phyloP scores from a whole-genome alignment of 2,888 invertebrate genomes.

The Morpho achilles region DNA sequence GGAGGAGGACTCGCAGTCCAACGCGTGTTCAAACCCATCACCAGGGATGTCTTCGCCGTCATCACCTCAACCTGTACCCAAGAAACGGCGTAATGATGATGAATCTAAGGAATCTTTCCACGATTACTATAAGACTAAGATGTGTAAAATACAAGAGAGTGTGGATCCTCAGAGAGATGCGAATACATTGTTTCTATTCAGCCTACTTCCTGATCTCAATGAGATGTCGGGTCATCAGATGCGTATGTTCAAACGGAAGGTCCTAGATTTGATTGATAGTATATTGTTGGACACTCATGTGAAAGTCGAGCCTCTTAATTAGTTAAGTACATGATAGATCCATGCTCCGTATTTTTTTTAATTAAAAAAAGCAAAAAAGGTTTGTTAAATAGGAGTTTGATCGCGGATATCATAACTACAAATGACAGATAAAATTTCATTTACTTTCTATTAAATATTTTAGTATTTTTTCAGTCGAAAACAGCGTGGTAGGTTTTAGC shows the following conservation, averaged over 20 bases:
- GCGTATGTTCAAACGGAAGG: slow-evolving; percentile 3
- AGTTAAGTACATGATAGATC: neutral
- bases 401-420: no score
- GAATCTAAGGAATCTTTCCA: neutral
- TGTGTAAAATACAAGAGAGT: neutral
- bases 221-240: slow-evolving; percentile 1
- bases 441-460: no score
- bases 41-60: neutral
- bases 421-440: no score
- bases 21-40: neutral
- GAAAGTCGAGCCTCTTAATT: neutral
- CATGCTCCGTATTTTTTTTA: no score
- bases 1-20: neutral
- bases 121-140: neutral
- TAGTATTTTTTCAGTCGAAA: no score
- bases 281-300: neutral
- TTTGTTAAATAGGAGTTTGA: no score
- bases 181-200: slow-evolving; percentile 1
- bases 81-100: neutral
- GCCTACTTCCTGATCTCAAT: slow-evolving; percentile 1
- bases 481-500: no score
- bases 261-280: slow-evolving; percentile 1
- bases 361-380: no score
- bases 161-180: neutral
- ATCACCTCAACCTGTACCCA: neutral